Evolutionary conservation across 2,113 vertebrate species (phyloP), one percentile per base, ranked within the genome.

Genomic region (Penelope pileata): DNA sequence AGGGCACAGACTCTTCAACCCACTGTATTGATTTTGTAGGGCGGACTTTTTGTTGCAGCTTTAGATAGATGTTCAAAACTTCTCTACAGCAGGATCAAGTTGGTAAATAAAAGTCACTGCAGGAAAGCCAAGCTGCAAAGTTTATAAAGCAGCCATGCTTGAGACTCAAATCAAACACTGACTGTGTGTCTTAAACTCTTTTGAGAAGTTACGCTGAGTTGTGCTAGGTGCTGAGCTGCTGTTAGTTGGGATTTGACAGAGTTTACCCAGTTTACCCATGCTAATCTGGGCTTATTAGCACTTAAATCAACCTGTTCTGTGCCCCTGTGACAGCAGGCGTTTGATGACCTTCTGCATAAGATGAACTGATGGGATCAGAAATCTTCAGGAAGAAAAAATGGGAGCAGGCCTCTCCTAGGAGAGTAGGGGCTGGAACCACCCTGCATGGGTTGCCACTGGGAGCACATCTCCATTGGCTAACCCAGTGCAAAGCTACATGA

Each of bases 401-500:
- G 16, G 77, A 75, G 5, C 34, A 76, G 43, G 59, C 8, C 18
- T 50, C 21, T 83, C 3, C 50, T 22, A n/a, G 24, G 36, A 36
- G 26, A 42, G 45, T 22, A 62, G 38, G 78, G 68, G 22, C n/a
- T 40, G 48, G 67, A 16, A 42, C 36, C 58, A 21, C 29, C 6
- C 69, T 19, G 4, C 10, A 22, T 0, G 8, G 4, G 5, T 19
- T 75, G 53, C 22, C 36, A 82, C n/a, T 24, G 40, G 19, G 27
- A 23, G 10, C 22, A 3, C 3, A 36, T 23, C 27, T 83, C 83
- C 23, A 13, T 51, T 0, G 0, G 62, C 9, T 17, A 72, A 79
- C 12, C 12, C 56, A 58, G 30, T 0, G 1, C 47, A 67, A 50
- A 60, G 47, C 26, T 32, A 4, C 0, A 0, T 16, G 47, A 17